Evolutionary conservation across 2,797 vertebrate genomes (phyloP).

Genomic region (Alca torda): DNA sequence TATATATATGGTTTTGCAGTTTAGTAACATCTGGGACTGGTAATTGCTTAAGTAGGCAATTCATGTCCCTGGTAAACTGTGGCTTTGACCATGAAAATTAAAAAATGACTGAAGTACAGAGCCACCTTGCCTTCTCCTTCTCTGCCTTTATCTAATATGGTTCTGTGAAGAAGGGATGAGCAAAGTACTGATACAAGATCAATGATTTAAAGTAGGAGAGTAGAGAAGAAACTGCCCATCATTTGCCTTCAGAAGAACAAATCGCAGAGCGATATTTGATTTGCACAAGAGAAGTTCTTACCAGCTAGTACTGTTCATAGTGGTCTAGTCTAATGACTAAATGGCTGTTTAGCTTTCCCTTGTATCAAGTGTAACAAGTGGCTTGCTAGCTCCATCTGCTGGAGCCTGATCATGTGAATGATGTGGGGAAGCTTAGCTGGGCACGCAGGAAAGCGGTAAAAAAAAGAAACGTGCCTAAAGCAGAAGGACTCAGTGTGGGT

Average conservation of each 20-base stretch:
- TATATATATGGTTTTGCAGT: neutral
- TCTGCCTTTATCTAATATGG: neutral
- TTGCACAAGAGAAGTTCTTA: neutral
- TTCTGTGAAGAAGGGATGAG: neutral
- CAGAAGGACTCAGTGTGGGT: neutral
- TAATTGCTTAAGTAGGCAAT: neutral
- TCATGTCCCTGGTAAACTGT: neutral
- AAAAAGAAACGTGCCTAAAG: neutral
- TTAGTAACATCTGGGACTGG: neutral
- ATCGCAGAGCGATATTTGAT: neutral
- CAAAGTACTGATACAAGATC: neutral
- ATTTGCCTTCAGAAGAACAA: neutral
- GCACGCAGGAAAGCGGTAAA: rapidly evolving
- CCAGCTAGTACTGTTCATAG: neutral
- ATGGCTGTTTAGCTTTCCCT: neutral
- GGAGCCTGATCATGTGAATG: neutral
- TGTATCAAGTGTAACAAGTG: neutral
- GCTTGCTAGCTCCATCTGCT: slow-evolving; percentile 29
- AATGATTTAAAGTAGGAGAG: neutral
- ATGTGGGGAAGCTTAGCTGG: neutral
- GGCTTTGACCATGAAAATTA: neutral
- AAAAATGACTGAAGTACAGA: neutral
- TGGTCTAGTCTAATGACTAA: neutral
- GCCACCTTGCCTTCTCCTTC: neutral
- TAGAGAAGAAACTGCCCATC: neutral